Base-by-base conservation (phyloP, 2,888 invertebrate genomes). In the Ypsolopha scabrella region DNA sequence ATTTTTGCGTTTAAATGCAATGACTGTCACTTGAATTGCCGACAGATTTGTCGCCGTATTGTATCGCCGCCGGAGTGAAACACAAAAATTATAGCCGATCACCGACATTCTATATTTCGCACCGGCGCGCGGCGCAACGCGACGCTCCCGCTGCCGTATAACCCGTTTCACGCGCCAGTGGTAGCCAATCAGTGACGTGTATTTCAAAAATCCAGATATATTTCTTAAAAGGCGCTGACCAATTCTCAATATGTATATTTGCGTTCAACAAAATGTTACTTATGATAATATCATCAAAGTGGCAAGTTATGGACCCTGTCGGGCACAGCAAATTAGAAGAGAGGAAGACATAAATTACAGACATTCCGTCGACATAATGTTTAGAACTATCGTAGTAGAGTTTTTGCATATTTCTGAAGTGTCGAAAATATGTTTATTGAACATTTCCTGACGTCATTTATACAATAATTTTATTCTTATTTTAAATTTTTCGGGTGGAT, bases 1-100 rank as follows among this genome's bases (percentile, higher is more conserved):
- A 24, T 24, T 24, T 24, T 24, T 4, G 24, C 24, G 24, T 24
- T 24, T 24, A 24, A 24, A 24, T 24, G 24, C 24, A 24, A 24
- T 24, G 24, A 24, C 24, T 24, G 24, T 24, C 24, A 24, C 24
- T 24, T 4, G 24, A 24, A 24, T 24, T 4, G 24, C 2, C 4
- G 24, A 24, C 24, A 24, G 24, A 24, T 24, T 24, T 34, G 46
- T 46, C 72, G 71, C 68, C 69, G 70, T 71, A 74, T 75, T 77
- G 79, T 78, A 72, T 71, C 69, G 67, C 72, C 24, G 24, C 24
- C 70, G 66, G 60, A 60, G 62, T 52, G 63, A 62, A 77, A 73
- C 74, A 80, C 85, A 86, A 85, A 85, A 85, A 86, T 86, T 86
- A 85, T 85, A 86, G 86, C 65, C 83, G 83, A 86, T 86, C 85